Evolutionary conservation across 1,140 invertebrate species (phyloP), one percentile per base, ranked within the genome.

Genomic region (Drosophila bocki): DNA sequence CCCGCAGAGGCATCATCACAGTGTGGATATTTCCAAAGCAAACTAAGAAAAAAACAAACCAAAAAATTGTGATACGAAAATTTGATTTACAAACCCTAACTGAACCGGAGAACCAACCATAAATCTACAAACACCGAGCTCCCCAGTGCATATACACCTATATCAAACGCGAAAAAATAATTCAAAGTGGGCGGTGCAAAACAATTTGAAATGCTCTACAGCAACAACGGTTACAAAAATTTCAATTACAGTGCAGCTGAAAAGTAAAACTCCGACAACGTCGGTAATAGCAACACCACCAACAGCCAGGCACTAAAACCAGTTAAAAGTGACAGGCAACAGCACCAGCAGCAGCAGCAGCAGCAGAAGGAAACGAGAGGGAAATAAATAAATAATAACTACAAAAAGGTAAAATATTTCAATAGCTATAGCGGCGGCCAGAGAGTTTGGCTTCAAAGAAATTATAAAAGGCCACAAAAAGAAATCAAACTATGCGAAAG

Each of bases 231-330:
- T 56, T 57, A 82, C 50, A 82, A 60, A 71, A 75, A 90, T 84
- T 84, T 81, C 80, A 82, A 90, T 90, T 90, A 90, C 85, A 90
- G 85, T 90, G 85, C 85, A 90, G 82, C 71, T 77, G 63, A 82
- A 87, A 78, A 83, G 61, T 87, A 83, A 88, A 70, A 80, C 68
- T 75, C 48, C 63, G 69, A 60, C 60, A 75, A 82, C 51, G 53
- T 56, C 13, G 53, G 53, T 56, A 56, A 56, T 61, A 63, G 53
- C 59, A 71, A 63, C 54, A 76, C 68, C 51, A 80, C 58, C 37
- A 63, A 47, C 32, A 51, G 54, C 50, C 37, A 51, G 51, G 41
- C 68, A 51, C 15, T 54, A 76, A 88, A 90, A 90, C 85, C 85
- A 90, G 85, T 90, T 90, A 68, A 82, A 90, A 85, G 85, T 90